Conservation (phyloP, 1,140 invertebrate species). For the Drosophila kanapiae region DNA sequence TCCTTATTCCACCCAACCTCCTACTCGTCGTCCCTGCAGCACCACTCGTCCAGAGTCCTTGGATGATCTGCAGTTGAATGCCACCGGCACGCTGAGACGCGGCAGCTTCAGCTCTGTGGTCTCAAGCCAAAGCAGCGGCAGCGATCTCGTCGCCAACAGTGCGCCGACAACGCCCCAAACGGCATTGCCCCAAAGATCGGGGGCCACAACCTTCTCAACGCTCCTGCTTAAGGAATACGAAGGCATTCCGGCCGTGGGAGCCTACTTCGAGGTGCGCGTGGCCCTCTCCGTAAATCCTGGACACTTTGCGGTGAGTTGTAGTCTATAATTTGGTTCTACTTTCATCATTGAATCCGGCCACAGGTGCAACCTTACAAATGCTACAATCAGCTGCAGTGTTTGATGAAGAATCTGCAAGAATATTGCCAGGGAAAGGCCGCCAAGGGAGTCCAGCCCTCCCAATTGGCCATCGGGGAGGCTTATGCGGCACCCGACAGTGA, state of each 20-base stretch:
- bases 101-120: conserved; percentile 65
- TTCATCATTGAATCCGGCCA: background rate
- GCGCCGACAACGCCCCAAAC: conserved; percentile 63
- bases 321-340: background rate
- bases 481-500: conserved; percentile 71
- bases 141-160: conserved; percentile 30
- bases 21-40: conserved; percentile 14
- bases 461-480: conserved; percentile 70
- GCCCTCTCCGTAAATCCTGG: conserved; percentile 74
- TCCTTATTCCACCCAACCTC: conserved; percentile 2
- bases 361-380: conserved; percentile 82
- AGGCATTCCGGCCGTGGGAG: conserved; percentile 67
- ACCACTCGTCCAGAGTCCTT: conserved; percentile 53
- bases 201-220: conserved; percentile 15
- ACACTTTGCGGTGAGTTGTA: conserved; percentile 69
- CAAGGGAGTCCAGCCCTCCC: conserved; percentile 31
- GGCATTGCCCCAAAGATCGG: background rate
- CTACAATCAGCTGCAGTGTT: conserved; percentile 66
- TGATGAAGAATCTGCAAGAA: conserved; percentile 78
- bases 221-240: conserved; percentile 66
- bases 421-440: conserved; percentile 58
- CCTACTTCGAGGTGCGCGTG: conserved; percentile 78
- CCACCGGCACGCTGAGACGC: conserved; percentile 51
- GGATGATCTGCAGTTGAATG: conserved; percentile 59
- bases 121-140: conserved; percentile 68